Percentiles rank a stretch among this genome's conserved stretches.
phyloP scores from a whole-genome alignment of 2,888 invertebrate species.

The Mythimna vitellina region DNA sequence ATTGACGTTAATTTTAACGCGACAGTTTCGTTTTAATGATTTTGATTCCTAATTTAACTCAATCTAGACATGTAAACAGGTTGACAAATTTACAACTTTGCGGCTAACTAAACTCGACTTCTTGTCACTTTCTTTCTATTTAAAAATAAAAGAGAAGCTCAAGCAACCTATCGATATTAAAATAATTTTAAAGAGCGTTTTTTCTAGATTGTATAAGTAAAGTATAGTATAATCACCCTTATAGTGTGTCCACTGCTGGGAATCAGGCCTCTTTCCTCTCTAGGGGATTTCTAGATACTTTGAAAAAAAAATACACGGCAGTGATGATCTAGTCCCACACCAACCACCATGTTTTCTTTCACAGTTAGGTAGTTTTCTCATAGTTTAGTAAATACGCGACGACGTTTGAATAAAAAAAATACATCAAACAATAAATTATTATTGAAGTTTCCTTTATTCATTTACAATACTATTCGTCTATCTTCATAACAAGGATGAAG shows the following conservation, averaged over 20 bases:
- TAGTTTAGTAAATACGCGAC: constrained; percentile 28
- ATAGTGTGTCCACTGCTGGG: too few species aligned
- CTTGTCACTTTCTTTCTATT: too few species aligned
- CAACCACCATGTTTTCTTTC: constrained; percentile 13
- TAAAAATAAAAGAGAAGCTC: too few species aligned
- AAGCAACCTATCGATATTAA: too few species aligned
- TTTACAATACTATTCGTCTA: constrained; percentile 25
- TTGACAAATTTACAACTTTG: background rate
- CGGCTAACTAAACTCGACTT: too few species aligned
- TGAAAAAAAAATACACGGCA: background rate
- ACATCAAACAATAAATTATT: constrained; percentile 42
- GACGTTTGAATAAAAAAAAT: constrained; percentile 36
- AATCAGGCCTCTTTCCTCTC: too few species aligned
- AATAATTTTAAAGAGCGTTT: too few species aligned
- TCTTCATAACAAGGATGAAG: constrained; percentile 33
- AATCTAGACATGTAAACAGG: background rate
- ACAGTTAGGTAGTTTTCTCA: constrained; percentile 9
- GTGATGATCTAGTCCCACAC: background rate
- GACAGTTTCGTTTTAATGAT: background rate
- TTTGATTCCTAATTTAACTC: background rate
- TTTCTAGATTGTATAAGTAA: too few species aligned
- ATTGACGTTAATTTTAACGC: too few species aligned
- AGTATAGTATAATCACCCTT: too few species aligned
- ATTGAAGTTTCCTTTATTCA: constrained; percentile 30
- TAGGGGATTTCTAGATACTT: background rate